Conservation (phyloP, 2,797 vertebrate species). For the Molossus alvarezi region DNA sequence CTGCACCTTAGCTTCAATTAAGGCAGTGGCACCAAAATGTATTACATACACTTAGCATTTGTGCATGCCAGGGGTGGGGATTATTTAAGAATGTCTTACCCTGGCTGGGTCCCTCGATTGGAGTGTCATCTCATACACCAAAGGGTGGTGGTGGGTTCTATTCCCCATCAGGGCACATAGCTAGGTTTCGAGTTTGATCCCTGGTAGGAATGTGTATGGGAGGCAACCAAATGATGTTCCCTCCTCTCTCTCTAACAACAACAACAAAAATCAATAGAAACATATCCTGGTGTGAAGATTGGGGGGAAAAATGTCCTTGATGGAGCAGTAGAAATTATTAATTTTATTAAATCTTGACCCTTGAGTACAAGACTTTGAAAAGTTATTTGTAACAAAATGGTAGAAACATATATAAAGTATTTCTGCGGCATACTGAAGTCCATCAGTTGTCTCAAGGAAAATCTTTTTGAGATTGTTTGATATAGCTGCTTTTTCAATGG, state of each 20-base stretch:
- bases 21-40: background rate
- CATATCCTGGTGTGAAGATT: background rate
- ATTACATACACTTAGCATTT: background rate
- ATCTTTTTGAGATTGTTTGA: constrained; percentile 7
- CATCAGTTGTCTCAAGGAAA: background rate
- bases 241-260: background rate
- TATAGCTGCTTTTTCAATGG: background rate
- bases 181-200: background rate
- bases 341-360: constrained; percentile 61
- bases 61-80: background rate
- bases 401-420: background rate
- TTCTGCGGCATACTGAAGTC: background rate
- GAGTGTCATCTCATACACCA: background rate
- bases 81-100: constrained; percentile 45
- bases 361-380: constrained; percentile 55
- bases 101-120: background rate
- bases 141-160: background rate
- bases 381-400: constrained; percentile 1
- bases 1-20: background rate
- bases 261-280: background rate
- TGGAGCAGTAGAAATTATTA: constrained; percentile 54
- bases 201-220: background rate
- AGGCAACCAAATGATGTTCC: background rate
- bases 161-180: background rate
- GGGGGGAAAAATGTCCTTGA: background rate